A percentile compares a stretch with the other conserved stretches of the same genome.
Evolutionary conservation across 2,797 vertebrate species (phyloP).

Genomic region (Protonibea diacanthus): DNA sequence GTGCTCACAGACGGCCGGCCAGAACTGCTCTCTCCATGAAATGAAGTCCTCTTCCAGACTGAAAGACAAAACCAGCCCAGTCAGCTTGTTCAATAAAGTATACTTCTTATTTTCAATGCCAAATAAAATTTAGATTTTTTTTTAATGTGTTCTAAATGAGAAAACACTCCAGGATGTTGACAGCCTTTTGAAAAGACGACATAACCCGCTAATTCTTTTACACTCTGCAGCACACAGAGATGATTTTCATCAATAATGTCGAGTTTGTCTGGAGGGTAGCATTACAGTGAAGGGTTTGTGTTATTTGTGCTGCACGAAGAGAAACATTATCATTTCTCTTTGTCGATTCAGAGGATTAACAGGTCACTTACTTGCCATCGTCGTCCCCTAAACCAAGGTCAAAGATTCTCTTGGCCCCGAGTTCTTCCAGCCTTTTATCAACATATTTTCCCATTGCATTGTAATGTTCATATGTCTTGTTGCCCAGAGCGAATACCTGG

Average conservation of each 20-base stretch:
- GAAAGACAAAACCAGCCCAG: constrained; percentile 20
- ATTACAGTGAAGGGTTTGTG: not conserved
- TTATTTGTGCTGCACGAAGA: not conserved
- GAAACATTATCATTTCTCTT: not conserved
- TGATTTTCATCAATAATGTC: not conserved
- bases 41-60: constrained; percentile 98
- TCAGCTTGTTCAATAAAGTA: not conserved
- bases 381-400: constrained; percentile 97
- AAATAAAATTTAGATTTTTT: not conserved
- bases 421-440: constrained; percentile 93
- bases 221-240: not conserved
- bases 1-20: constrained; percentile 97
- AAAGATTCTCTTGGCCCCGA: constrained; percentile 94
- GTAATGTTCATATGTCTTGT: constrained; percentile 99
- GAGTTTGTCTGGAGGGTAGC: not conserved
- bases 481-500: constrained; percentile 97
- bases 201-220: not conserved
- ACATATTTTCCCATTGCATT: constrained; percentile 98
- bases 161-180: too few species aligned
- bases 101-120: not conserved
- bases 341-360: not conserved
- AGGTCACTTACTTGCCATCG: constrained; percentile 93
- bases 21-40: constrained; percentile 99
- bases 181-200: not conserved
- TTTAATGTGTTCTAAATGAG: too few species aligned